Conservation (phyloP, 2,888 invertebrate genomes). For the Dendrolimus pini region DNA sequence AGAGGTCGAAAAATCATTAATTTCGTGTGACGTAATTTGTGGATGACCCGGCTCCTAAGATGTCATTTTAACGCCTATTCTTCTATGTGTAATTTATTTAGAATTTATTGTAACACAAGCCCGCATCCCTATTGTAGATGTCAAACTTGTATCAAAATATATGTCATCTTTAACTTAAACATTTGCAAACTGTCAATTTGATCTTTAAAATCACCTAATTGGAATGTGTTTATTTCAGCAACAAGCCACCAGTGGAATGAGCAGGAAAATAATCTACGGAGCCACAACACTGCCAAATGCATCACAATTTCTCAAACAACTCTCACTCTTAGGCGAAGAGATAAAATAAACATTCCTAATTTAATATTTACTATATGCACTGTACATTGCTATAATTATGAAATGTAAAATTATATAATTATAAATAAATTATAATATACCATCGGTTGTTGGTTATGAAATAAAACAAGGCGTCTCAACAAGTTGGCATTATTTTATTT, state of each 20-base stretch:
- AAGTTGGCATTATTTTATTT: slow-evolving; percentile 75
- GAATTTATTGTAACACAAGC: no score
- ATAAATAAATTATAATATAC: slow-evolving; percentile 27
- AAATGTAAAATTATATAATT: slow-evolving; percentile 16
- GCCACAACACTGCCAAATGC: slow-evolving; percentile 96
- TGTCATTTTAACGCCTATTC: no score
- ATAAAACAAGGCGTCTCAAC: slow-evolving; percentile 63
- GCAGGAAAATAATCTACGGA: slow-evolving; percentile 94
- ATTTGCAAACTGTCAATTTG: no score
- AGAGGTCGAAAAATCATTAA: no score
- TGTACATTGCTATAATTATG: slow-evolving; percentile 12
- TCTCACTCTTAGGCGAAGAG: slow-evolving; percentile 87
- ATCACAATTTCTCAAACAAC: slow-evolving; percentile 94
- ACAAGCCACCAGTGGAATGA: slow-evolving; percentile 78
- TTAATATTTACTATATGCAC: slow-evolving; percentile 14
- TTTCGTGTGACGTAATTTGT: no score
- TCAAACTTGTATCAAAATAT: no score
- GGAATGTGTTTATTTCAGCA: slow-evolving; percentile 69
- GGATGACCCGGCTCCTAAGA: no score
- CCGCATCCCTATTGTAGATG: no score
- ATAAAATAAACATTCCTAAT: slow-evolving; percentile 71
- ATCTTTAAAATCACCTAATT: no score
- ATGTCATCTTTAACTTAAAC: no score
- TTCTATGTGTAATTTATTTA: no score
- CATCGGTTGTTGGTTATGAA: slow-evolving; percentile 27